Evolutionary conservation across 2,797 vertebrate genomes (phyloP), one percentile per base, ranked within the genome.

Genomic region (Sebastes nivosus): DNA sequence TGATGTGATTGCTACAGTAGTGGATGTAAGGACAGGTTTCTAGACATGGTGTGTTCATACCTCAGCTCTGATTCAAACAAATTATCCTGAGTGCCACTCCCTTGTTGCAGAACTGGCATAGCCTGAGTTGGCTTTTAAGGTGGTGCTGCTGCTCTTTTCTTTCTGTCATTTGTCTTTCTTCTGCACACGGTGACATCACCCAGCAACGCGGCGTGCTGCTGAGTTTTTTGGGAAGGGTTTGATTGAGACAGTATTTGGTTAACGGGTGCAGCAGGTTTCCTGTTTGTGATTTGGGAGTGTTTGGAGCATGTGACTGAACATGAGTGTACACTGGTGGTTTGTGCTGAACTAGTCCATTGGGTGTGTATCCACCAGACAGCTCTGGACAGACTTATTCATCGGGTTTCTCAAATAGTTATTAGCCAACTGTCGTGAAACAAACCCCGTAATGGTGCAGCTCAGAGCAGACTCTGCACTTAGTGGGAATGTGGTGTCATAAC

Each of bases 211-310:
- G 20, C 63, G 16, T 58, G 18, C 58, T 69, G 46, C 81, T 67
- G 67, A 59, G 25, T 71, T 84, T 84, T 77, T 86, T 72, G 42
- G 77, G 84, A 73, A 79, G 25, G 34, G 72, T 82, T 88, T 86
- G 72, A 90, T 79, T 70, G 52, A 58, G 67, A 60, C 13, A 27
- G 54, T 91, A 85, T 93, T 92, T 94, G 83, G 87, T 88, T 88
- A 87, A 89, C 79, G 89, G 91, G 90, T 77, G 90, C 83, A 85
- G 84, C 69, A 72, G 63, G 64, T 75, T 92, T 90, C 73, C 75
- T 73, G 81, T 84, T 84, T 79, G 83, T 80, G 81, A 82, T 84
- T 50, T 71, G 77, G 81, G 89, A 85, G 90, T 89, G 89, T 92
- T 87, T 54, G 79, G 67, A 65, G 67, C 75, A 79, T 92, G 69